Evolutionary conservation across 2,113 vertebrate species (phyloP), one percentile per base, ranked within the genome.

Genomic region (Micronycteris hirsuta): DNA sequence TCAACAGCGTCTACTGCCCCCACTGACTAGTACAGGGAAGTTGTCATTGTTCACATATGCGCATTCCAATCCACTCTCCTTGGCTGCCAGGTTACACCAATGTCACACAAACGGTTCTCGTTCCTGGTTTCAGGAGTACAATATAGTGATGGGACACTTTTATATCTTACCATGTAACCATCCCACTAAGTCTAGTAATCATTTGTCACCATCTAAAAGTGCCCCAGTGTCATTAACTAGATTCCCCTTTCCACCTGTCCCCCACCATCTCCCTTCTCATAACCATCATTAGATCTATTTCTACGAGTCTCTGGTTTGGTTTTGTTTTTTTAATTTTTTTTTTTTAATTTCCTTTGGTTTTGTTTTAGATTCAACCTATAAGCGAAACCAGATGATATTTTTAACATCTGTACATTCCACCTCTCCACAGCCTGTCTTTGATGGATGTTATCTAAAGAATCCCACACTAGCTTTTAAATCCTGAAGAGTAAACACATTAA

Each of bases 381-480:
- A 36, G 16, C 36, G 67, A 68, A 17, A 68, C 33, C 67, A 36
- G n/a, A 20, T 36, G n/a, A 17, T 5, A 19, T 88, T 97, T 98
- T 98, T 97, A 97, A 97, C 96, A 98, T 97, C 94, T 95, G 41
- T 93, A 22, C 71, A 91, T 97, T 97, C 33, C 6, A 83, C 33
- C 52, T 97, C 58, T 96, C 93, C 67, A 33, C 4, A 84, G 93
- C 45, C 93, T 97, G 41, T 12, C 58, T 92, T 52, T 96, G 93
- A 97, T 97, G 63, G 92, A 98, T 96, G 94, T 96, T 94, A 81
- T 97, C 92, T 96, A 97, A 97, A 97, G 87, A 92, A 91, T 92
- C 96, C n/a, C 87, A 91, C 43, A 89, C 28, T 86, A 92, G 71
- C 61, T 97, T 96, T 74, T 96, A 95, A 97, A 95, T 96, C 83